Base-by-base conservation (phyloP, 2,113 vertebrate genomes). In the Electrona antarctica region DNA sequence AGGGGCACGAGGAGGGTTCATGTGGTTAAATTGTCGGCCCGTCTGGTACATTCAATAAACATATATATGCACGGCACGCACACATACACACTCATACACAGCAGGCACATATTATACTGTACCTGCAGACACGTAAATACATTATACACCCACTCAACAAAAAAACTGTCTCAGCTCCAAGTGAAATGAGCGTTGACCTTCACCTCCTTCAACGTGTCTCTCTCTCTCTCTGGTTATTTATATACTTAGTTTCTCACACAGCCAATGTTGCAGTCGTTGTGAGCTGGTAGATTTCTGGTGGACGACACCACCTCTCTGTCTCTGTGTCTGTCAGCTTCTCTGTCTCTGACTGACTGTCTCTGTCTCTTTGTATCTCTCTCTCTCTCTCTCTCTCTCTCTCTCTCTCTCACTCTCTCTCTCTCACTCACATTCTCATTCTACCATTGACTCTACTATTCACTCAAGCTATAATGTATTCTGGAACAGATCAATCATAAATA, bases 401-500 rank as follows among this genome's bases (percentile, higher is more conserved):
- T 7, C 14, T 28, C 56, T 57, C 14, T 7, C 55, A 9, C 55
- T 57, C 55, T 57, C 45, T 12, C 15, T 21, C n/a, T 7, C 63
- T 13, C 50, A 11, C 50, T 49, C 29, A 10, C 41, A n/a, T 11
- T 48, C 14, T 48, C 21, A 21, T 60, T 41, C 15, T 9, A 9
- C 10, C 60, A 47, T 21, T 33, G 7, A 47, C 61, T 21, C 11
- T 41, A 41, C 5, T 41, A 60, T 55, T 74, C 45, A 64, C 62
- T 12, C 58, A n/a, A 54, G 28, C 7, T 67, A 11, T 67, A 56
- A 55, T 46, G n/a, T 56, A 60, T 67, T 73, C 76, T 84, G 69
- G 50, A 72, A 69, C 60, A 77, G 77, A 55, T 86, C 73, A 72
- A 57, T 66, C 58, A 50, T 54, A 49, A 75, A 80, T 58, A 70